These are phyloP conservation scores for Pseudoips prasinana DNA, from an alignment of 2,888 invertebrate species.

Conservation along the genomic window DNA sequence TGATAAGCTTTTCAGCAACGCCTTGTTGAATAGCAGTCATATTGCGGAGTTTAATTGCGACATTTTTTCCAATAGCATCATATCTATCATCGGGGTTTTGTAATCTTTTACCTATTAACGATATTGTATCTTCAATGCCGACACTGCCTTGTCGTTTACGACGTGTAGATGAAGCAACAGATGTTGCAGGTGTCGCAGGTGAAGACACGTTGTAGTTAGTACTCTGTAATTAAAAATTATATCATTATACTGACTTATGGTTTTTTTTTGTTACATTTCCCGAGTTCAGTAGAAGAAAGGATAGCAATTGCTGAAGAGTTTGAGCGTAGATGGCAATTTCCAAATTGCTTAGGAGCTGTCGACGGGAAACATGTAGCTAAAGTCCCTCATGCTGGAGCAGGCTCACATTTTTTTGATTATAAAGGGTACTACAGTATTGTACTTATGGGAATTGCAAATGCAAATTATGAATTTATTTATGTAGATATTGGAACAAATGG, in stretches of 20 bases:
- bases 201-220: too few relatives aligned
- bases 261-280: conserved; percentile 16
- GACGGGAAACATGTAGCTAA: not conserved
- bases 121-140: not conserved
- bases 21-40: conserved; percentile 20
- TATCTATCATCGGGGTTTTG: conserved; percentile 20
- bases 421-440: not conserved
- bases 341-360: too few relatives aligned
- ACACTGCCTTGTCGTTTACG: not conserved
- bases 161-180: too few relatives aligned
- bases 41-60: conserved; percentile 22
- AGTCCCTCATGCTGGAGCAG: too few relatives aligned
- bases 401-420: not conserved
- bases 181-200: too few relatives aligned
- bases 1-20: conserved; percentile 21
- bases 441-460: not conserved
- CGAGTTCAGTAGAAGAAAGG: conserved; percentile 11
- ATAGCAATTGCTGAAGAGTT: conserved; percentile 11
- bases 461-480: conserved; percentile 7
- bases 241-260: conserved; percentile 3
- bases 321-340: conserved; percentile 1
- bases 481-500: conserved; percentile 7
- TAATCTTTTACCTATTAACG: conserved; percentile 10
- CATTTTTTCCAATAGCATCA: conserved; percentile 18
- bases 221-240: conserved; percentile 1